phyloP scores from a whole-genome alignment of 2,888 invertebrate species.

The Capitulum mitella region DNA sequence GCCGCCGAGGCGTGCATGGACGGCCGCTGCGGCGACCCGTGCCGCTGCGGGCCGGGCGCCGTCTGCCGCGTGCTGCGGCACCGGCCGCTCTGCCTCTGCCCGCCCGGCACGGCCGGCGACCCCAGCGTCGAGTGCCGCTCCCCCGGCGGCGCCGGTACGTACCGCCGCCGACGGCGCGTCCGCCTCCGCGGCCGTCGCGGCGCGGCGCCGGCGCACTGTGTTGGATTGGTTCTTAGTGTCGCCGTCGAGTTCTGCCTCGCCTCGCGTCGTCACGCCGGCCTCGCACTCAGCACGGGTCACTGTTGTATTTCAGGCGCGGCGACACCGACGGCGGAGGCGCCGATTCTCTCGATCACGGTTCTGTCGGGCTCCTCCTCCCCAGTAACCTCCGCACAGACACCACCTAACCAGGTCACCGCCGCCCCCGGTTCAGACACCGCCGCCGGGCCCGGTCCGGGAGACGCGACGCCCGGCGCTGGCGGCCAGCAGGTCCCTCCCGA shows the following conservation, averaged over 20 bases:
- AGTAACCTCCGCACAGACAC: not conserved
- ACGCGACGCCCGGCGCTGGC: not conserved
- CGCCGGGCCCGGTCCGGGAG: slow-evolving; percentile 5
- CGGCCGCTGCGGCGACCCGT: slow-evolving; percentile 68
- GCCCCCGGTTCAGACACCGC: not conserved
- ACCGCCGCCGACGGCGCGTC: slow-evolving; percentile 26
- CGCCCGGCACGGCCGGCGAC: slow-evolving; percentile 68
- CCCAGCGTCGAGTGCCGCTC: slow-evolving; percentile 52
- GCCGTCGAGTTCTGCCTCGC: slow-evolving; percentile 29
- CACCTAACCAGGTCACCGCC: not conserved
- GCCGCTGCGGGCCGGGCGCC: slow-evolving; percentile 49
- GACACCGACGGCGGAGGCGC: not conserved
- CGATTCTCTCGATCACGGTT: not conserved
- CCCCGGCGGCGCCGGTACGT: slow-evolving; percentile 31
- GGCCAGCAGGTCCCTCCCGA: not conserved
- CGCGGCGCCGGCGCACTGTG: too few species aligned
- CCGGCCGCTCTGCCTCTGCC: slow-evolving; percentile 58
- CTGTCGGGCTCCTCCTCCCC: not conserved
- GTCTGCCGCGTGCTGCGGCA: slow-evolving; percentile 39
- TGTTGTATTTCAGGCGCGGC: slow-evolving; percentile 14
- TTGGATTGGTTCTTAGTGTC: too few species aligned
- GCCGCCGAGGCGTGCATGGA: slow-evolving; percentile 43
- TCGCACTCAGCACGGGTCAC: not conserved
- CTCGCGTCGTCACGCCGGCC: slow-evolving; percentile 28
- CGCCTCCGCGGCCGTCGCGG: not conserved